Evolutionary conservation across 2,797 vertebrate species (phyloP).

Genomic region (Darevskia mixta): DNA sequence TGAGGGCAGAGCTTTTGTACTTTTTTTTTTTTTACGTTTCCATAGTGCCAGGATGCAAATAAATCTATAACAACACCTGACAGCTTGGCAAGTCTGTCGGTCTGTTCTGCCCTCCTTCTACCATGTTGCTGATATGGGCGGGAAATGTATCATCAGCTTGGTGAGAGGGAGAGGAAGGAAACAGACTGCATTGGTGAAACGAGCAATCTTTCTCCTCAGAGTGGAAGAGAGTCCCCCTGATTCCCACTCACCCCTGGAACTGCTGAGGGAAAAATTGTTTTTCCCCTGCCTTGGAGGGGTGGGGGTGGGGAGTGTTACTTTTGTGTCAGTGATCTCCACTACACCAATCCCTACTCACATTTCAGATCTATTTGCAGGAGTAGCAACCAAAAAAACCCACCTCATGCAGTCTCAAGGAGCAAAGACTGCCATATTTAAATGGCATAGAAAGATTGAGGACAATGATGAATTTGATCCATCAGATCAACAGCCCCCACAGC

Average conservation of each 20-base stretch:
- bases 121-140: neutral
- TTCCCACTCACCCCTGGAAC: neutral
- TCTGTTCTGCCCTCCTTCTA: neutral
- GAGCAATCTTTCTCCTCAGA: neutral
- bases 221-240: neutral
- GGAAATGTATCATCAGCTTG: neutral
- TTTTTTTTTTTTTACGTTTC: neutral
- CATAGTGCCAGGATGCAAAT: neutral
- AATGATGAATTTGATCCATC: neutral
- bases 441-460: neutral
- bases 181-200: neutral
- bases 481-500: neutral
- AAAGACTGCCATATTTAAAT: neutral
- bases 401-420: neutral
- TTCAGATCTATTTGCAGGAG: neutral
- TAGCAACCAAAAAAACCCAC: neutral
- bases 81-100: neutral
- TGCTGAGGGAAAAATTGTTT: neutral
- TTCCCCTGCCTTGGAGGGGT: neutral
- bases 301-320: neutral
- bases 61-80: neutral
- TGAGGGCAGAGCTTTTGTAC: neutral
- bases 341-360: neutral
- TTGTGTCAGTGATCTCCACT: neutral
- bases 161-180: neutral